These are phyloP conservation scores for Trididemnum clinides DNA, from an alignment of 23 tunicate genomes.

Conservation along the genomic window DNA sequence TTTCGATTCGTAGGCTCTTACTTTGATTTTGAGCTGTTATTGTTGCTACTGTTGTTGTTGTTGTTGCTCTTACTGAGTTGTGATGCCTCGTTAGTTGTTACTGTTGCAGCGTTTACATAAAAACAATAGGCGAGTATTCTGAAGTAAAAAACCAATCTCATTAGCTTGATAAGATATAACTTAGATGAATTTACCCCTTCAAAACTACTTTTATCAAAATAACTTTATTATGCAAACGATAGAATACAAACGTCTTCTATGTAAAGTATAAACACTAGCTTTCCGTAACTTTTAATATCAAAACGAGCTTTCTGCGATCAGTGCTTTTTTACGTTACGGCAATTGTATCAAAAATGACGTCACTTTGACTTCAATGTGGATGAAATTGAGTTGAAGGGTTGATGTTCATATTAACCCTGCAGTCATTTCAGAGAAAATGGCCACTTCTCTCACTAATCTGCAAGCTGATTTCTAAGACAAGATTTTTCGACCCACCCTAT, in stretches of 20 bases:
- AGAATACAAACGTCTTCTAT: no score
- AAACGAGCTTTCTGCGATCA: not conserved
- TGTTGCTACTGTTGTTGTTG: no score
- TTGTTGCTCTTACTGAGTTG: no score
- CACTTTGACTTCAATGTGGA: not conserved
- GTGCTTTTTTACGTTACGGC: not conserved
- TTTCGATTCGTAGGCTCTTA: not conserved
- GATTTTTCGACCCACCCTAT: not conserved
- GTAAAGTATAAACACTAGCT: not conserved
- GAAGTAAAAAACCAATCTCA: not conserved
- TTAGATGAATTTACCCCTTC: no score
- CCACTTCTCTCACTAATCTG: not conserved
- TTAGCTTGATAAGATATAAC: not conserved
- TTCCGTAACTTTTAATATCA: not conserved
- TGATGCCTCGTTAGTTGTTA: no score
- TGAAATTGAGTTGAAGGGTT: not conserved
- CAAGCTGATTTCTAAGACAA: not conserved
- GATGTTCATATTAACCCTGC: not conserved
- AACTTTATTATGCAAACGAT: not conserved
- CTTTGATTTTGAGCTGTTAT: no score
- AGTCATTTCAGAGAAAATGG: not conserved
- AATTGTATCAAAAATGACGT: not conserved
- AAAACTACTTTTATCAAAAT: no score
- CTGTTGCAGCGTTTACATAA: not conserved
- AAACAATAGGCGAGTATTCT: not conserved